Percentiles rank a stretch among this genome's conserved stretches.
Evolutionary conservation across 2,113 vertebrate species (phyloP).

Genomic region (Pachypanchax playfairii): DNA sequence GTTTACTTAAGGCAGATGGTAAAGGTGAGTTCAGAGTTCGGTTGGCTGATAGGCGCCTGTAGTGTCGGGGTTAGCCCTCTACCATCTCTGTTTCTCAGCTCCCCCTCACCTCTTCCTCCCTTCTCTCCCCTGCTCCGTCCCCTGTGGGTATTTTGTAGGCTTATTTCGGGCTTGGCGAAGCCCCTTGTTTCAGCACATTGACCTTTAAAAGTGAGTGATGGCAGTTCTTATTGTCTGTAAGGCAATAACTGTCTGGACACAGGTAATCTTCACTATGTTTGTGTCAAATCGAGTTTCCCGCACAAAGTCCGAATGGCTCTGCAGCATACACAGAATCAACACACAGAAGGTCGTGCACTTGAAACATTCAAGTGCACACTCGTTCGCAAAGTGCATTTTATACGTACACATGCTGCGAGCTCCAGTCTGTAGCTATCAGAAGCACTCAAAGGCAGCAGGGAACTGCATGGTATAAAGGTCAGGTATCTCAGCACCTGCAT

Average conservation of each 20-base stretch:
- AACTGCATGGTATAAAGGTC: slow-evolving; percentile 62
- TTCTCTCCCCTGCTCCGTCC: slow-evolving; percentile 10
- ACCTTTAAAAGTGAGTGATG: slow-evolving; percentile 78
- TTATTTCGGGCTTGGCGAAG: slow-evolving; percentile 66
- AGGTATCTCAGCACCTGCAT: slow-evolving; percentile 65
- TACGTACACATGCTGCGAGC: slow-evolving; percentile 32
- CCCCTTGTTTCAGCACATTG: slow-evolving; percentile 70
- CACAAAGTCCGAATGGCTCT: slow-evolving; percentile 25
- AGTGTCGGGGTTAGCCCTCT: slow-evolving; percentile 40
- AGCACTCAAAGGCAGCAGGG: slow-evolving; percentile 68
- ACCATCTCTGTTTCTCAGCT: slow-evolving; percentile 25
- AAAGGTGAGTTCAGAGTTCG: slow-evolving; percentile 23
- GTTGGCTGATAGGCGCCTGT: slow-evolving; percentile 20
- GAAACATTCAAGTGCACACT: slow-evolving; percentile 38
- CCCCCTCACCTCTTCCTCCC: slow-evolving; percentile 31
- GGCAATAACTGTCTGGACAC: slow-evolving; percentile 76
- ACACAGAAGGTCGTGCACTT: slow-evolving; percentile 23
- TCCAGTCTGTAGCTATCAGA: slow-evolving; percentile 63
- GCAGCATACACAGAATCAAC: slow-evolving; percentile 29
- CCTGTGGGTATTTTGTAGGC: slow-evolving; percentile 67
- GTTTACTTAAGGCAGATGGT: slow-evolving; percentile 2
- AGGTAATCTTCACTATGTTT: slow-evolving; percentile 68
- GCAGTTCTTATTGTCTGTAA: slow-evolving; percentile 73
- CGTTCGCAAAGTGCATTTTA: slow-evolving; percentile 47
- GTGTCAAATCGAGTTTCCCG: slow-evolving; percentile 71